Percentiles rank a stretch among this genome's conserved stretches.
phyloP scores from a whole-genome alignment of 2,888 invertebrate species.

The Phymatocera aterrima region DNA sequence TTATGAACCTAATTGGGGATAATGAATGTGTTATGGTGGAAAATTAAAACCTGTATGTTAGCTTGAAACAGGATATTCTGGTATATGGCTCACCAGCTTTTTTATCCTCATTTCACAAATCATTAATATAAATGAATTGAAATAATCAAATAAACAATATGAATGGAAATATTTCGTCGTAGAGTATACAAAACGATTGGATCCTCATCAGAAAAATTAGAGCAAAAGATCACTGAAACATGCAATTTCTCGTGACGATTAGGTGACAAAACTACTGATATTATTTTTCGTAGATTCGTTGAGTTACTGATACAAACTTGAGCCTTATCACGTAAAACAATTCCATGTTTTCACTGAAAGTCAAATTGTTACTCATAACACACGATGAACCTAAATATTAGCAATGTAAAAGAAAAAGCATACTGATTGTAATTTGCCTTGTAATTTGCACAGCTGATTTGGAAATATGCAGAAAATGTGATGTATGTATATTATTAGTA shows the following conservation, averaged over 20 bases:
- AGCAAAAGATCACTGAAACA: too few species aligned
- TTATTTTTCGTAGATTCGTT: background rate
- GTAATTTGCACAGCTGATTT: slow-evolving; percentile 26
- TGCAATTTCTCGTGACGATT: too few species aligned
- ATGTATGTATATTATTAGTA: background rate
- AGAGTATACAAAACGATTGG: background rate
- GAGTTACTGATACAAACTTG: background rate
- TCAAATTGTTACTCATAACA: slow-evolving; percentile 25
- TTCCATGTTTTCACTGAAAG: background rate
- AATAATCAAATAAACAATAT: background rate
- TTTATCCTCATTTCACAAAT: background rate
- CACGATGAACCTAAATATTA: slow-evolving; percentile 6
- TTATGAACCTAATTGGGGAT: background rate
- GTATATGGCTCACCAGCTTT: background rate
- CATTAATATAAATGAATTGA: background rate
- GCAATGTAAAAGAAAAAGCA: slow-evolving; percentile 2
- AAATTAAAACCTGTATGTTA: background rate
- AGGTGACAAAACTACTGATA: background rate
- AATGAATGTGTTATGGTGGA: background rate
- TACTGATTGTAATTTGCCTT: background rate
- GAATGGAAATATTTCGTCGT: background rate
- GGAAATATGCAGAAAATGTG: background rate
- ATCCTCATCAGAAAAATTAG: too few species aligned
- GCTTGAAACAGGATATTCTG: background rate
- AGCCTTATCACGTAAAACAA: background rate